phyloP scores from a whole-genome alignment of 2,113 vertebrate species.

The western clawed frog (Xenopus tropicalis) region UCB_Xtro_10.0 CM004443.2:211138001-211138500 shows the following conservation, averaged over 20 bases:
- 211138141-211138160: background rate
- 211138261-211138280: no score
- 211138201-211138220: background rate
- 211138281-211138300: background rate
- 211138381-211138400: no score
- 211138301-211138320: background rate
- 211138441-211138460: background rate
- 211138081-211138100: background rate
- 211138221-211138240: no score
- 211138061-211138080: background rate
- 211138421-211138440: background rate
- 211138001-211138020: no score
- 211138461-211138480: background rate
- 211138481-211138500: background rate
- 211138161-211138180: background rate
- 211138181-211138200: background rate
- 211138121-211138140: background rate
- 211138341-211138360: background rate
- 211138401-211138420: no score
- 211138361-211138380: no score
- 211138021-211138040: no score
- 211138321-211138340: background rate
- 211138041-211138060: background rate
- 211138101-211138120: background rate
- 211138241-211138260: no score